Conservation (phyloP, 2,113 vertebrate species). For the Alethe castanea region DNA sequence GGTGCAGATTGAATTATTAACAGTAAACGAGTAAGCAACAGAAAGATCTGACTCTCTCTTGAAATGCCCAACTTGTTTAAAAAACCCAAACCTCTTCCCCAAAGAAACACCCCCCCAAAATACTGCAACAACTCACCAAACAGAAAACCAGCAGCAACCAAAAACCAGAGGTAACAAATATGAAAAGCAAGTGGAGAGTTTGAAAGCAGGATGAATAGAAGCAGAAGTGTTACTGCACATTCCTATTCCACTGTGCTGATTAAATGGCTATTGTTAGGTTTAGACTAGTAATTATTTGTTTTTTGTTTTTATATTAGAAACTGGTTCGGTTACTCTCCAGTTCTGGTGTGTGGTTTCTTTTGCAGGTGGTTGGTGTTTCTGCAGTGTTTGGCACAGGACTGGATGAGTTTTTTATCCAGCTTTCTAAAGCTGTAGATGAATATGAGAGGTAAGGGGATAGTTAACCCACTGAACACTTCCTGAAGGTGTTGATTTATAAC, state of each 20-base stretch:
- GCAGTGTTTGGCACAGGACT: slow-evolving; percentile 88
- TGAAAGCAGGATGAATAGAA: not conserved
- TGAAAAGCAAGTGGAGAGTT: not conserved
- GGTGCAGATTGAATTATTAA: not conserved
- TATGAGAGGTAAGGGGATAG: slow-evolving; percentile 84
- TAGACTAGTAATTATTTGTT: not conserved
- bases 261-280: not conserved
- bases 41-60: not conserved
- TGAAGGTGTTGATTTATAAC: not conserved
- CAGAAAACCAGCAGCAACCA: not conserved
- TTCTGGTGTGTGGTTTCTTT: not conserved
- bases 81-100: not conserved
- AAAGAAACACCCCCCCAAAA: not conserved
- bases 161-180: not conserved
- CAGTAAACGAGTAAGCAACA: not conserved
- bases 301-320: not conserved
- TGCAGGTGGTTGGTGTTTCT: slow-evolving; percentile 93
- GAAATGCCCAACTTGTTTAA: not conserved
- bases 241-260: not conserved
- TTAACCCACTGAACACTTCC: not conserved
- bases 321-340: not conserved
- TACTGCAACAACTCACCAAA: not conserved
- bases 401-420: slow-evolving; percentile 86
- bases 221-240: not conserved
- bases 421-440: slow-evolving; percentile 86